Evolutionary conservation across 2,888 invertebrate species (phyloP), one percentile per base, ranked within the genome.

Genomic region (Phania funesta): DNA sequence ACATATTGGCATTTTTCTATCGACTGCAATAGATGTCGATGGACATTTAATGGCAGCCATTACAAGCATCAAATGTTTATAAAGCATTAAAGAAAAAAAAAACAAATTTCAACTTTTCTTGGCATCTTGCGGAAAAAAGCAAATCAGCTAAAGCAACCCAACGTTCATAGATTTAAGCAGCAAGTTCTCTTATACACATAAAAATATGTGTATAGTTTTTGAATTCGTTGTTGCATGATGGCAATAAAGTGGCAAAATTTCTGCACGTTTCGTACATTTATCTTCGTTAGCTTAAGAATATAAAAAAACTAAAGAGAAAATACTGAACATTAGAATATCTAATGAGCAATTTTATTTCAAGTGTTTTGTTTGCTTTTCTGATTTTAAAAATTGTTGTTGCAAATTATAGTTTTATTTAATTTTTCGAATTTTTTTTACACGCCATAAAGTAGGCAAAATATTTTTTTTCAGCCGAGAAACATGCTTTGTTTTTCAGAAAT

Each of bases 41-140:
- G 81, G 81, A 77, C 81, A 82, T 82, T 82, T 82, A 82, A 82
- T 82, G 81, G 67, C 68, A 48, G 77, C 81, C 78, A 82, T 78
- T 82, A 77, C 60, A 74, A 77, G 81, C 64, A 82, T 74, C 81
- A 77, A 74, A 77, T 78, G 64, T 78, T 78, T 65, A 41, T 13
- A 32, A 60, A 68, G 13, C 22, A 52, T 38, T 48, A 58, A 67
- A 38, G n/a, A n/a, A 20, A 32, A 24, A 46, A n/a, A 20, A 9
- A 24, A 46, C 13, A 26, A 2, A 26, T 50, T 13, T 48, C 29
- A 20, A 2, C 58, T 48, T 64, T 48, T 46, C 48, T 9, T 60
- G n/a, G n/a, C n/a, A n/a, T n/a, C n/a, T n/a, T n/a, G n/a, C 13
- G 9, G 26, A 38, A 58, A 20, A 62, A 41, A 20, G 35, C 26